Evolutionary conservation across 2,113 vertebrate species (phyloP).

Genomic region (Myrmecobius fasciatus): DNA sequence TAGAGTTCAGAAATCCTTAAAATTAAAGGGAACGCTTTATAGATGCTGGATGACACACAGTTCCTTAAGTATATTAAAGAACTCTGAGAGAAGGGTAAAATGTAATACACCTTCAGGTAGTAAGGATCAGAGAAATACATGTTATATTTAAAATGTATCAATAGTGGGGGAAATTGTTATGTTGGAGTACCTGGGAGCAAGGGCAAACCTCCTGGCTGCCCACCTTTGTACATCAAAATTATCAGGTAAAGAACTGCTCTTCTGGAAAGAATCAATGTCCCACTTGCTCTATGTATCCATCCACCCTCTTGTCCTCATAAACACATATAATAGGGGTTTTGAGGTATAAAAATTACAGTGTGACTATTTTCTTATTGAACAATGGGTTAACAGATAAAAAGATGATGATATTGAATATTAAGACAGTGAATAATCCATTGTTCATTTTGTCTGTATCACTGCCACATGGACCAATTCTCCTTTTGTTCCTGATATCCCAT

Average conservation of each 20-base stretch:
- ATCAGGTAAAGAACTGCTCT: neutral
- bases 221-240: neutral
- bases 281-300: neutral
- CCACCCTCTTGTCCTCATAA: neutral
- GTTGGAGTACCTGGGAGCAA: neutral
- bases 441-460: neutral
- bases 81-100: neutral
- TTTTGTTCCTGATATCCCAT: neutral
- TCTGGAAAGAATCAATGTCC: neutral
- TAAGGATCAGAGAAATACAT: neutral
- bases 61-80: too few species aligned
- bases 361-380: too few species aligned
- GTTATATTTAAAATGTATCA: neutral
- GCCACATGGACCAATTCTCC: neutral
- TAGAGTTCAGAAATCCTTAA: neutral
- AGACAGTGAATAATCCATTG: too few species aligned
- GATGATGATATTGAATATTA: too few species aligned
- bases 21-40: neutral
- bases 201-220: neutral
- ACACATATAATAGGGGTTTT: neutral
- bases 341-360: too few species aligned
- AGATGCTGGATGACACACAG: neutral
- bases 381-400: too few species aligned
- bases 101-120: neutral
- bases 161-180: neutral